A percentile compares a stretch with the other conserved stretches of the same genome.
These are phyloP conservation scores for Tiliqua scincoides DNA, from an alignment of 2,113 vertebrate species.

Conservation along the genomic window DNA sequence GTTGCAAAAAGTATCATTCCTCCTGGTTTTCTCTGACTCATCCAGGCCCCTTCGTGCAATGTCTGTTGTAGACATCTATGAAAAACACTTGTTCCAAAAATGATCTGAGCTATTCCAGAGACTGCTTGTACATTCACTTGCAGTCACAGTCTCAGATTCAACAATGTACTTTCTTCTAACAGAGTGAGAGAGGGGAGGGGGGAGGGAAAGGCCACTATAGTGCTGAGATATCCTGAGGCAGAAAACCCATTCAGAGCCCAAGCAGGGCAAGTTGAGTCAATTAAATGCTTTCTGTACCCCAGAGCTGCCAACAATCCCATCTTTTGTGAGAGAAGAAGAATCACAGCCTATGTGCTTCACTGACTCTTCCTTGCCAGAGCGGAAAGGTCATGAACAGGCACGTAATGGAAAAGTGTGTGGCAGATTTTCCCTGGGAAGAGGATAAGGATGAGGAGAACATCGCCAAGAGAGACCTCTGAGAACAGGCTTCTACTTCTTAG, in stretches of 20 bases:
- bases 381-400: conserved; percentile 74
- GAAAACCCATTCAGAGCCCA: conserved; percentile 63
- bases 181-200: conserved; percentile 36
- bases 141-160: conserved; percentile 33
- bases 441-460: neutral
- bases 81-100: conserved; percentile 18
- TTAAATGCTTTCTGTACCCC: conserved; percentile 70
- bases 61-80: neutral
- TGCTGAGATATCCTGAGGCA: conserved; percentile 61
- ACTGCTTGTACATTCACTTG: conserved; percentile 42
- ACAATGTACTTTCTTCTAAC: conserved; percentile 70
- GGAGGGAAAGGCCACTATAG: conserved; percentile 74
- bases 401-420: conserved; percentile 72
- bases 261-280: conserved; percentile 70
- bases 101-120: conserved; percentile 42
- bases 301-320: conserved; percentile 75
- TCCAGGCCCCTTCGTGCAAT: neutral
- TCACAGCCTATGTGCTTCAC: conserved; percentile 69
- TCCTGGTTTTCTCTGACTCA: neutral
- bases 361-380: conserved; percentile 62
- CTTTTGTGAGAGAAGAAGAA: conserved; percentile 78
- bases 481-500: neutral
- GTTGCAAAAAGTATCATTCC: neutral
- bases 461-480: neutral
- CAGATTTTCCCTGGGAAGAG: conserved; percentile 58